These are phyloP conservation scores for Pyralis farinalis DNA, from an alignment of 2,888 invertebrate species.

Conservation along the genomic window DNA sequence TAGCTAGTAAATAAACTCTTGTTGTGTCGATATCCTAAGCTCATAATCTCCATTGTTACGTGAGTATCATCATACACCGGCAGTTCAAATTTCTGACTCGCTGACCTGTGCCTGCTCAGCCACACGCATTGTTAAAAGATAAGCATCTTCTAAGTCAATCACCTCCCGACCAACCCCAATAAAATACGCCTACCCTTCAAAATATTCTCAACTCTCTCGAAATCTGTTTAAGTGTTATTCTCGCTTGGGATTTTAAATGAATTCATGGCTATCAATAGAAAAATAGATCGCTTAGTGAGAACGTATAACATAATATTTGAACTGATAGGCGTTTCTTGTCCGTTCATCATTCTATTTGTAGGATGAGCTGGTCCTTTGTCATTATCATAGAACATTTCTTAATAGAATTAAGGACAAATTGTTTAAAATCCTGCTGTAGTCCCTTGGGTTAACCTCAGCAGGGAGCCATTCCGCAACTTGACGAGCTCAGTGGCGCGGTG, in stretches of 20 bases:
- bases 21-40: too few relatives aligned
- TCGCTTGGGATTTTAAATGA: conserved; percentile 11
- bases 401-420: too few relatives aligned
- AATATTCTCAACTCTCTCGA: background rate
- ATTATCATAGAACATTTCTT: too few relatives aligned
- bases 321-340: conserved; percentile 31
- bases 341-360: too few relatives aligned
- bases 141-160: conserved; percentile 66
- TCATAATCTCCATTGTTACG: conserved; percentile 4
- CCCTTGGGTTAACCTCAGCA: too few relatives aligned
- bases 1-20: too few relatives aligned
- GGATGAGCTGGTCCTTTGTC: too few relatives aligned
- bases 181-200: conserved; percentile 13
- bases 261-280: conserved; percentile 40
- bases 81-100: conserved; percentile 13
- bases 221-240: background rate
- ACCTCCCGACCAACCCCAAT: conserved; percentile 43
- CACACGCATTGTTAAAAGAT: conserved; percentile 72
- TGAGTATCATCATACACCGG: conserved; percentile 8
- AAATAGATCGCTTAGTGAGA: conserved; percentile 42
- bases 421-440: too few relatives aligned
- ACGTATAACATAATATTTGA: conserved; percentile 41
- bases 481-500: too few relatives aligned
- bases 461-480: too few relatives aligned
- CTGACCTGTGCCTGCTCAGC: conserved; percentile 33